Base-by-base conservation (phyloP, 2,888 invertebrate species). In the Diaperis boleti region DNA sequence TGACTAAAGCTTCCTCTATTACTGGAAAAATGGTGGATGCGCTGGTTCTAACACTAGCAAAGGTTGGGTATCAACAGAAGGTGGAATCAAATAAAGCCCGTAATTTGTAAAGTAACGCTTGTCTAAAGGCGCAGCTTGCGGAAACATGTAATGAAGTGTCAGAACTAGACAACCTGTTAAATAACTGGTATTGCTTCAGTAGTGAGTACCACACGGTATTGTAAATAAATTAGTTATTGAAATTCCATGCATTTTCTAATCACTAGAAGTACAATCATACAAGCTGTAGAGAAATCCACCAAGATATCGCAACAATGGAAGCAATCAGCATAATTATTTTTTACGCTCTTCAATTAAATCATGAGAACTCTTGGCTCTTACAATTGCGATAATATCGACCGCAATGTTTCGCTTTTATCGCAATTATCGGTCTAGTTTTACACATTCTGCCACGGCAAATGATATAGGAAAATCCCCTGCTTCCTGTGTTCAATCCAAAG, bases 21-120 rank as follows among this genome's bases (percentile, higher is more conserved):
- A 45, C 6, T n/a, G n/a, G 11, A 5, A 7, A 33, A 49, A 22
- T 52, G 52, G 52, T 14, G 52, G 52, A 52, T 37, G 52, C 52
- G 52, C 52, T 37, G 52, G 45, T 7, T 45, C 45, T 26, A n/a
- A n/a, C n/a, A 33, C 26, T 20, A 20, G 6, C 26, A 8, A 26
- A 1, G 6, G 6, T 26, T 26, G 26, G n/a, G 2, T n/a, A n/a
- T n/a, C n/a, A n/a, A 26, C 8, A 26, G 6, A n/a, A 26, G n/a
- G 8, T 26, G 26, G 26, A 26, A 26, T n/a, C 6, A 26, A 26
- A 8, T 26, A 26, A 3, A 2, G 26, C n/a, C n/a, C n/a, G n/a
- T n/a, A n/a, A n/a, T n/a, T n/a, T n/a, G n/a, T n/a, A n/a, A n/a
- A n/a, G n/a, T n/a, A n/a, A n/a, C n/a, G n/a, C n/a, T n/a, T n/a